These are phyloP conservation scores for Diabrotica balteata DNA, from an alignment of 2,888 invertebrate genomes.

Conservation along the genomic window DNA sequence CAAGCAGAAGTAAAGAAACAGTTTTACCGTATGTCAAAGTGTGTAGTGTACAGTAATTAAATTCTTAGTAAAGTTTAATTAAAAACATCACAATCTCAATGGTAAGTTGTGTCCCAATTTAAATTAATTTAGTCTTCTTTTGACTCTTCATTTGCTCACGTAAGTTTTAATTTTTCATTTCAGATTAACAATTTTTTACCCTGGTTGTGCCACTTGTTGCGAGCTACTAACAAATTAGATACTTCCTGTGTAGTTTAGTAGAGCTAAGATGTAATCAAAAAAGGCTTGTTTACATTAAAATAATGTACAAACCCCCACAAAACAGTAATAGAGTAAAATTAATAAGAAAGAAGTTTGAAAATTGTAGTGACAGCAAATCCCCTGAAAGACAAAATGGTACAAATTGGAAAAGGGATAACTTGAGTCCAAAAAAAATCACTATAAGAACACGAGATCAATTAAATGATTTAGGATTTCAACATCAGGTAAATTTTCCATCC, in stretches of 20 bases:
- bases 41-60: conserved; percentile 19
- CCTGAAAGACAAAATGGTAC: conserved; percentile 29
- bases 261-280: conserved; percentile 26
- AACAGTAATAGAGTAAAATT: conserved; percentile 66
- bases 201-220: conserved; percentile 43
- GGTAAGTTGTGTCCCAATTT: conserved; percentile 33
- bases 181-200: conserved; percentile 39
- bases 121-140: conserved; percentile 31
- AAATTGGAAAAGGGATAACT: conserved; percentile 38
- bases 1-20: background rate
- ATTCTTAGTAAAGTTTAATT: conserved; percentile 34
- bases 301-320: conserved; percentile 58
- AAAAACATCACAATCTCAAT: conserved; percentile 26
- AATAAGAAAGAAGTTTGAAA: conserved; percentile 71
- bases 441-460: too few relatives aligned
- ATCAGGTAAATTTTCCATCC: conserved; percentile 5
- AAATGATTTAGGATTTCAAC: too few relatives aligned
- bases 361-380: conserved; percentile 46
- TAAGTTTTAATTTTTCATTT: conserved; percentile 38
- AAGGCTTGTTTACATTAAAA: conserved; percentile 20
- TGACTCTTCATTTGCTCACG: conserved; percentile 22
- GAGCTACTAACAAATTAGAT: conserved; percentile 37
- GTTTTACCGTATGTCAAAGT: conserved; percentile 12
- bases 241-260: conserved; percentile 37
- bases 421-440: conserved; percentile 10